phyloP scores from a whole-genome alignment of 1,140 invertebrate genomes.

The Oncopeltus fasciatus region DNA sequence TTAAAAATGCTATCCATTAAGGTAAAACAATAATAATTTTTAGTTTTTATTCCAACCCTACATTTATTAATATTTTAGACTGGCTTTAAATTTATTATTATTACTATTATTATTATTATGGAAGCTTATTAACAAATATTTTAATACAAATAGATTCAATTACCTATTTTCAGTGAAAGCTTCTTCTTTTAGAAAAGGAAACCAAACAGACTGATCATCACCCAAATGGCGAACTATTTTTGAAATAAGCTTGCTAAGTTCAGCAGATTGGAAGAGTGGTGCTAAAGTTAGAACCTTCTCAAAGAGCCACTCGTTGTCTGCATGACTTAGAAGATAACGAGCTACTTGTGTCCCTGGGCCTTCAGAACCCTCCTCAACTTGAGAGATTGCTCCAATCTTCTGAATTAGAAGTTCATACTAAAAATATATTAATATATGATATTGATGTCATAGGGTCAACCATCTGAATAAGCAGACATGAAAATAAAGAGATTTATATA shows the following conservation, averaged over 20 bases:
- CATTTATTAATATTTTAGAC: too few relatives aligned
- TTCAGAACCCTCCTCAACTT: slow-evolving; percentile 18
- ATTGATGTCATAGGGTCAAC: too few relatives aligned
- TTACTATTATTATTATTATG: too few relatives aligned
- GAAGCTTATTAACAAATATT: too few relatives aligned
- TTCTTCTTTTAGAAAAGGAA: slow-evolving; percentile 5
- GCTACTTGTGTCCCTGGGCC: slow-evolving; percentile 17
- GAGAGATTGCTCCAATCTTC: slow-evolving; percentile 15
- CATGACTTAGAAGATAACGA: background rate
- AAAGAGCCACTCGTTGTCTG: slow-evolving; percentile 10
- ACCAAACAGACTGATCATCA: slow-evolving; percentile 3
- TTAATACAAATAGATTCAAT: too few relatives aligned
- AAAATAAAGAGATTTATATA: too few relatives aligned
- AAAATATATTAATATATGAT: background rate
- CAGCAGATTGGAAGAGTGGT: slow-evolving; percentile 12
- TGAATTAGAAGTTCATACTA: slow-evolving; percentile 12
- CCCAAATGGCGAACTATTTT: background rate
- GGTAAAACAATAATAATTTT: too few relatives aligned
- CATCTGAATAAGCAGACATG: too few relatives aligned
- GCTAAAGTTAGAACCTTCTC: slow-evolving; percentile 5
- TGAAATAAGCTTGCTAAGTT: slow-evolving; percentile 9
- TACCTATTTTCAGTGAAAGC: slow-evolving; percentile 17
- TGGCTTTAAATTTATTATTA: too few relatives aligned
- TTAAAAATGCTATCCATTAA: too few relatives aligned
- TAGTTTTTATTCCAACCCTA: too few relatives aligned